Evolutionary conservation across 1,140 invertebrate species (phyloP), one percentile per base, ranked within the genome.

Genomic region (Pectinophora gossypiella): DNA sequence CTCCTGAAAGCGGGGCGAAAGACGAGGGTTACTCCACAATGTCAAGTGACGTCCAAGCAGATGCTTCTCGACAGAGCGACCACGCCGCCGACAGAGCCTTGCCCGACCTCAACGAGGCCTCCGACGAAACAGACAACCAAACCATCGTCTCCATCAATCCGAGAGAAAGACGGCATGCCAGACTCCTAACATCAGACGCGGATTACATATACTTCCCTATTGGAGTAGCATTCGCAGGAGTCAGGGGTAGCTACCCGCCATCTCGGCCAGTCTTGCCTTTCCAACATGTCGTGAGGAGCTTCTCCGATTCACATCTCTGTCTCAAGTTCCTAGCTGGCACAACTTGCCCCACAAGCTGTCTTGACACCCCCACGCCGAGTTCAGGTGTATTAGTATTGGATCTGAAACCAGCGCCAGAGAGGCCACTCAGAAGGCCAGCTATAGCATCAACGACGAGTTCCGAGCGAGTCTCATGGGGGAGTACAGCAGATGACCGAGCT

Each of bases 1-100:
- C 92, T 57, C 92, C 92, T 0, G 92, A 93, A 61, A 93, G 90
- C 63, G 93, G 93, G 9, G 94, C 94, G 56, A 91, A 93, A 59
- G 95, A 96, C 83, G 95, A 96, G 81, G 95, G 95, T 1, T 96
- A 96, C 75, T 96, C 95, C 20, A 96, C 95, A 2, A 96, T 96
- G 95, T 95, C 95, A 0, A 95, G 94, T 65, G 95, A 96, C 72
- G 93, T 95, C 1, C 94, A 95, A 72, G 91, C 91, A 1, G 93
- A 94, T 59, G 90, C 90, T 0, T 89, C 89, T 5, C 77, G 90
- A 16, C 89, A 89, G 44, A 89, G 89, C 35, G 88, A 90, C 47
- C 81, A 87, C 53, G 81, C 79, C 0, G 89, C 90, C 0, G 85
- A 89, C 45, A 76, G 91, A 51, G 91, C 91, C 3, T 76, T 94